Evolutionary conservation across 2,797 vertebrate genomes (phyloP).

Genomic region (Anguilla obscura): DNA sequence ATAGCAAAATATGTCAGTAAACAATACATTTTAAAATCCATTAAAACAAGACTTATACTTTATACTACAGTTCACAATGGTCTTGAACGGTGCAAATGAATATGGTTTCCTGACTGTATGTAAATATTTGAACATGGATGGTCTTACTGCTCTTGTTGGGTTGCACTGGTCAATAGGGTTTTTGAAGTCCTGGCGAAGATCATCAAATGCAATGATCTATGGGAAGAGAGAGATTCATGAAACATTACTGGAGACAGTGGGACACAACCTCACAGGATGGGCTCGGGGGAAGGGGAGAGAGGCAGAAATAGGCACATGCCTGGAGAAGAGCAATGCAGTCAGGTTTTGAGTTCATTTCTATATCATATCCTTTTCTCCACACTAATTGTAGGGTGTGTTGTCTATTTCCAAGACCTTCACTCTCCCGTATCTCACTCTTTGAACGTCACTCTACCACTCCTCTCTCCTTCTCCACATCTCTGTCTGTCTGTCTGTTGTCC

Average conservation of each 20-base stretch:
- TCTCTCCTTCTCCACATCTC: background rate
- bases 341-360: background rate
- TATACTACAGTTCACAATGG: background rate
- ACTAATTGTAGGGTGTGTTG: background rate
- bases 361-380: background rate
- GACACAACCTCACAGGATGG: background rate
- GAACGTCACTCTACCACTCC: background rate
- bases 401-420: background rate
- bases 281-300: background rate
- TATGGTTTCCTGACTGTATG: background rate
- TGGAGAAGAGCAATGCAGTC: background rate
- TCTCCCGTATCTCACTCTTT: background rate
- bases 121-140: constrained; percentile 23
- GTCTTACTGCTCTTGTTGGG: constrained; percentile 90
- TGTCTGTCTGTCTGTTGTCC: background rate
- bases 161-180: constrained; percentile 96
- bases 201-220: constrained; percentile 92
- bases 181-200: constrained; percentile 93
- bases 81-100: background rate
- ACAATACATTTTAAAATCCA: background rate
- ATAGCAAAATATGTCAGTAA: background rate
- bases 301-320: background rate
- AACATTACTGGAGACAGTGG: background rate
- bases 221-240: constrained; percentile 31
- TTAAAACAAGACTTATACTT: background rate